phyloP scores from a whole-genome alignment of 1,140 invertebrate species.

The Phortica variegata region DNA sequence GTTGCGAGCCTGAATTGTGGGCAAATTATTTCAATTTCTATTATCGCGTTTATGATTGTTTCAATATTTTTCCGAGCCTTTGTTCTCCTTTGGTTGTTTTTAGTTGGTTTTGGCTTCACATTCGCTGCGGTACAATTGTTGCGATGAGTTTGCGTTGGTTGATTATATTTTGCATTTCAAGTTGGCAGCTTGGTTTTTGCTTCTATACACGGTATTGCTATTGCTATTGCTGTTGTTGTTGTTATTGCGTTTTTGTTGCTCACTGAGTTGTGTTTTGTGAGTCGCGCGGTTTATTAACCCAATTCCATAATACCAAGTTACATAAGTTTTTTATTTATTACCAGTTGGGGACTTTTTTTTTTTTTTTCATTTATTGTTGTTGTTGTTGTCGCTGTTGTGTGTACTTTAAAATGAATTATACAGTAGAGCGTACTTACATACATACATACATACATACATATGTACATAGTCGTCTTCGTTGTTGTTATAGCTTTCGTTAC shows the following conservation, averaged over 20 bases:
- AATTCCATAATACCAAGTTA: constrained; percentile 20
- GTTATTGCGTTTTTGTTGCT: constrained; percentile 22
- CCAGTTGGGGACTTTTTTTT: background rate
- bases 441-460: no score
- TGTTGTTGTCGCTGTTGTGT: constrained; percentile 1
- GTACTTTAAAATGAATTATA: no score
- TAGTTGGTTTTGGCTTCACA: constrained; percentile 24
- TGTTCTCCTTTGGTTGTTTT: constrained; percentile 6
- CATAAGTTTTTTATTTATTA: constrained; percentile 14
- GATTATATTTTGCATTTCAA: no score
- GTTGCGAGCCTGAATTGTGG: no score
- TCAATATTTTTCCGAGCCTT: constrained; percentile 10
- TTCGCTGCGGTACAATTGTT: constrained; percentile 15
- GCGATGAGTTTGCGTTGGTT: no score
- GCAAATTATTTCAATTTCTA: constrained; percentile 53
- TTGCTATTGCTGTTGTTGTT: constrained; percentile 5
- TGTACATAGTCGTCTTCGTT: no score
- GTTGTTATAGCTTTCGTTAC: no score
- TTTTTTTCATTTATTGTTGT: background rate
- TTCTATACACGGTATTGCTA: constrained; percentile 4
- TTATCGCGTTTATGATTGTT: constrained; percentile 48
- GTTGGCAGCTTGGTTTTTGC: constrained; percentile 11
- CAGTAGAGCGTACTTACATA: no score
- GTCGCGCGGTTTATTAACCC: constrained; percentile 37
- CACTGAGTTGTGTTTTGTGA: no score